phyloP scores from a whole-genome alignment of 2,113 vertebrate species.

The Asarcornis scutulata region DNA sequence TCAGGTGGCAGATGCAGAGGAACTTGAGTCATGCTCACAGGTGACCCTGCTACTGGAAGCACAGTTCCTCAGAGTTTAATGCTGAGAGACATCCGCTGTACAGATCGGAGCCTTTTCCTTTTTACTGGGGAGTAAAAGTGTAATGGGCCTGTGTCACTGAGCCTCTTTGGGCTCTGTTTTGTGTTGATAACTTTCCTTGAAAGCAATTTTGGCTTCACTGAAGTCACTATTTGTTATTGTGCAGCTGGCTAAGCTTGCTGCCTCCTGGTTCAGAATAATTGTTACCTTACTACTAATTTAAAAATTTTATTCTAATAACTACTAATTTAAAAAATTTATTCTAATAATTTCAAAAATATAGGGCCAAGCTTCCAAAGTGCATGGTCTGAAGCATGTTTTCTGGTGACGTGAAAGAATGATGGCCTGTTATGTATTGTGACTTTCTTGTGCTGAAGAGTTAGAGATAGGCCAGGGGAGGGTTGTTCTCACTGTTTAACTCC shows the following conservation, averaged over 20 bases:
- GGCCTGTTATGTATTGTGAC: not conserved
- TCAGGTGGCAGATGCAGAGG: not conserved
- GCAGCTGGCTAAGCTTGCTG: not conserved
- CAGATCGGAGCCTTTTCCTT: not conserved
- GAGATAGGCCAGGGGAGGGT: not conserved
- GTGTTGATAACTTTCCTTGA: not conserved
- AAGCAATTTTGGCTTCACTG: not conserved
- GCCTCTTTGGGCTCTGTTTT: not conserved
- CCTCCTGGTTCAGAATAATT: not conserved
- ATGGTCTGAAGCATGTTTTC: not conserved
- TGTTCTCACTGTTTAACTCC: not conserved
- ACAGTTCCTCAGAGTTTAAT: not conserved
- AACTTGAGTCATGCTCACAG: rapidly evolving
- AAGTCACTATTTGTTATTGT: not conserved
- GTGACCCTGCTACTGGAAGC: not conserved
- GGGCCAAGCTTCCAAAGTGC: not conserved
- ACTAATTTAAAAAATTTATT: not conserved
- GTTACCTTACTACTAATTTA: not conserved
- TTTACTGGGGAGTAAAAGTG: not conserved
- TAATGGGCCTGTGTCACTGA: not conserved
- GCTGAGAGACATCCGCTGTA: not conserved
- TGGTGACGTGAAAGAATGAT: not conserved
- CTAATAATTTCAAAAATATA: not conserved
- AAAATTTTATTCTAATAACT: not conserved
- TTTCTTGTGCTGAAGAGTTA: not conserved